Conservation (phyloP, 64 coral and sea anemone genomes). For the Trachythela sp. region DNA sequence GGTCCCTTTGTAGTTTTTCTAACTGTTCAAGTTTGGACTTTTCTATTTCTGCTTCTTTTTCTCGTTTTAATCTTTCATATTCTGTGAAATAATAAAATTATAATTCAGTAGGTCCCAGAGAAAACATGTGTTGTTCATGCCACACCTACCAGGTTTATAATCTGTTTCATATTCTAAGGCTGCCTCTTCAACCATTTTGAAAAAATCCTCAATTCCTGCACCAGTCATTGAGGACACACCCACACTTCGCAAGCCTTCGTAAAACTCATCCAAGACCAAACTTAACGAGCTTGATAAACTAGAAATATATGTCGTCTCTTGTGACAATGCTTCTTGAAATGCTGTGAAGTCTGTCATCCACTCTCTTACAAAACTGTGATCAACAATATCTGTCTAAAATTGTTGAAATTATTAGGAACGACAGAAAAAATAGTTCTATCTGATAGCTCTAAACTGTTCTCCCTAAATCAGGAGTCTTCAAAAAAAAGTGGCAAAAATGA, state of each 20-base stretch:
- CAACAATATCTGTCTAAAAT: conserved; percentile 87
- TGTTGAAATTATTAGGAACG: background rate
- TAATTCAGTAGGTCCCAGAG: background rate
- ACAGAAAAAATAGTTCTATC: background rate
- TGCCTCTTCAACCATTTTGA: conserved; percentile 62
- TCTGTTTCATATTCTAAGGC: conserved; percentile 80
- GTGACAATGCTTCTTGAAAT: conserved; percentile 87
- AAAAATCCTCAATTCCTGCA: conserved; percentile 76
- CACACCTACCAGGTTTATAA: conserved; percentile 81
- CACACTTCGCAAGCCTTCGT: conserved; percentile 75
- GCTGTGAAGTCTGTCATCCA: conserved; percentile 97
- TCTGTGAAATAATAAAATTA: conserved; percentile 41
- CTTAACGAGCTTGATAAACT: conserved; percentile 91
- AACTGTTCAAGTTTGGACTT: conserved; percentile 69
- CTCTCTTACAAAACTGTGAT: conserved; percentile 86
- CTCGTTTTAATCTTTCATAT: conserved; percentile 81
- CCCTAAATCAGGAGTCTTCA: too few species aligned
- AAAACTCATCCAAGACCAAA: conserved; percentile 93
- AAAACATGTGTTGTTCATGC: background rate
- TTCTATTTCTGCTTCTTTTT: conserved; percentile 57
- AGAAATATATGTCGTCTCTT: conserved; percentile 99
- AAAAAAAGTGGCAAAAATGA: too few species aligned
- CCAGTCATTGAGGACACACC: conserved; percentile 97
- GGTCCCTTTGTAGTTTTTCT: conserved; percentile 72
- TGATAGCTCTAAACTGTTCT: too few species aligned